A percentile compares a stretch with the other conserved stretches of the same genome.
Conservation (phyloP, 2,113 vertebrate species). For the Petrocephalus microphthalmus region DNA sequence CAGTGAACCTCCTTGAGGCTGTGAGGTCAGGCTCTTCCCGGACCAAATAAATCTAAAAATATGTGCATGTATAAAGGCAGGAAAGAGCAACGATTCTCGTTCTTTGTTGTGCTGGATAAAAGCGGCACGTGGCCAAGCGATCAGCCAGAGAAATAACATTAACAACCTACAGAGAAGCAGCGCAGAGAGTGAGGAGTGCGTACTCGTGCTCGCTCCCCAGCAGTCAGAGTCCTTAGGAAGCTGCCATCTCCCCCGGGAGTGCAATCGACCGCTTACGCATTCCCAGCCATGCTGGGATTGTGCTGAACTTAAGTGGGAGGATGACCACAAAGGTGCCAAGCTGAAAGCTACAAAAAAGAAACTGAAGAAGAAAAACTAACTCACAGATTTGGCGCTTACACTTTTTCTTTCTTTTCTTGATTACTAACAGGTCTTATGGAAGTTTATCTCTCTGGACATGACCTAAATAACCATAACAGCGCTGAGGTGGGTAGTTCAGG, state of each 20-base stretch:
- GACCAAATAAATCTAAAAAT: not conserved
- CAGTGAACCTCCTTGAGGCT: not conserved
- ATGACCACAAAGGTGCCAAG: not conserved
- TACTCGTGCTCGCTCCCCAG: not conserved
- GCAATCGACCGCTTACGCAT: not conserved
- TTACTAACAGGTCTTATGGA: not conserved
- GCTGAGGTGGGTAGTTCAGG: not conserved
- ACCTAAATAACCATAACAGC: not conserved
- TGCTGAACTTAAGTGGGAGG: not conserved
- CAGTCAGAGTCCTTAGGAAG: not conserved
- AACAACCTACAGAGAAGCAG: not conserved
- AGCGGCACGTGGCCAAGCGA: not conserved
- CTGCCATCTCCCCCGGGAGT: not conserved
- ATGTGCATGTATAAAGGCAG: not conserved
- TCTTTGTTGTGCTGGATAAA: not conserved
- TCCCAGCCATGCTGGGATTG: not conserved
- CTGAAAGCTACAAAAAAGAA: not conserved
- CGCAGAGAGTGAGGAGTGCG: not conserved
- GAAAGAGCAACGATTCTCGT: not conserved
- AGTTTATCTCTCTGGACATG: not conserved
- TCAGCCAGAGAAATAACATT: not conserved
- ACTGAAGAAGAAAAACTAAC: not conserved
- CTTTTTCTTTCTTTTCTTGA: not conserved
- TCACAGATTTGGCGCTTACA: not conserved
- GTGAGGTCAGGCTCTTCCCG: too few species aligned